These are phyloP conservation scores for Meloidogyne chitwoodi DNA, from an alignment of 1,140 invertebrate species.

Conservation along the genomic window DNA sequence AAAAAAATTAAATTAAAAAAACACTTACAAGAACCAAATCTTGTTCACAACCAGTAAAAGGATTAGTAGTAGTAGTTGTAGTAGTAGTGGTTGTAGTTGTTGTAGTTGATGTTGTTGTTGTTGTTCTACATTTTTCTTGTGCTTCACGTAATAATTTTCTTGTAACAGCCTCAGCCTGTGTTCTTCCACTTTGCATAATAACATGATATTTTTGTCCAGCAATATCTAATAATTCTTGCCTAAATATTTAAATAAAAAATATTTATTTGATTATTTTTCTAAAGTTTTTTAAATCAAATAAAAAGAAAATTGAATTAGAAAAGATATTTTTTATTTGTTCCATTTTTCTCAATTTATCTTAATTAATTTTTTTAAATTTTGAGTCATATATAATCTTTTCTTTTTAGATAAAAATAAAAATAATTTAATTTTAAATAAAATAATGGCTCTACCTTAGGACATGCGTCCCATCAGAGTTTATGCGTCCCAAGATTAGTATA, in stretches of 20 bases:
- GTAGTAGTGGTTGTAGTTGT: conserved; percentile 56
- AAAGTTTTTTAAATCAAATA: too few species aligned
- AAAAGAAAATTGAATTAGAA: not conserved
- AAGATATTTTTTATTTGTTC: not conserved
- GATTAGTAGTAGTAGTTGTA: conserved; percentile 42
- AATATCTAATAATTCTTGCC: conserved; percentile 54
- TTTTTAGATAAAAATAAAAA: too few species aligned
- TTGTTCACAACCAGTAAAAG: conserved; percentile 41
- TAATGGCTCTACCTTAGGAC: too few species aligned
- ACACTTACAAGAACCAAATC: not conserved
- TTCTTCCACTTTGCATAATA: conserved; percentile 52
- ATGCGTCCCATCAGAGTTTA: too few species aligned
- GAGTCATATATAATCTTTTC: too few species aligned
- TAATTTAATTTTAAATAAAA: too few species aligned
- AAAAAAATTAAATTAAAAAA: conserved; percentile 39
- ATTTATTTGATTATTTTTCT: too few species aligned
- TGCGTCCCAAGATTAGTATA: too few species aligned
- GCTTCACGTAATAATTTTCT: conserved; percentile 50
- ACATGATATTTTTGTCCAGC: conserved; percentile 57
- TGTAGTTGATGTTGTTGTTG: conserved; percentile 53
- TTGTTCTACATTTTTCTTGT: conserved; percentile 56
- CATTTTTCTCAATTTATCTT: too few species aligned
- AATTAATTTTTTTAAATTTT: too few species aligned
- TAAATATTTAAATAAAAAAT: conserved; percentile 20
- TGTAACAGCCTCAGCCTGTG: conserved; percentile 55